Evolutionary conservation across 1,140 invertebrate genomes (phyloP).

Genomic region (Drosophila pectinifera): DNA sequence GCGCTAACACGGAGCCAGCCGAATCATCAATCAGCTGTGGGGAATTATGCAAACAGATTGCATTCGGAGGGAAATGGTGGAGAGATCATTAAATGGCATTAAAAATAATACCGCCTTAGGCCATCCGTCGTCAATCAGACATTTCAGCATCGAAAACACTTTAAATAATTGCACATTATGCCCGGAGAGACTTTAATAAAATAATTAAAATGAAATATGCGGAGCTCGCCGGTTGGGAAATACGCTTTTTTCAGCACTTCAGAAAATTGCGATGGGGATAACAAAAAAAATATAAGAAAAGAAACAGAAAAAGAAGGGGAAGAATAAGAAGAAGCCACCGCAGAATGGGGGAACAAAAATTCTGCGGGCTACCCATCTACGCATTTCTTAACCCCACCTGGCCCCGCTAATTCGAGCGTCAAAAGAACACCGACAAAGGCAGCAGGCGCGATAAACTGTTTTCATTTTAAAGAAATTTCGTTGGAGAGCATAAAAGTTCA

Average conservation of each 20-base stretch:
- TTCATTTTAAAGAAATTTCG: constrained; percentile 56
- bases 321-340: constrained; percentile 27
- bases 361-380: constrained; percentile 79
- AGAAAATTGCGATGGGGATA: constrained; percentile 48
- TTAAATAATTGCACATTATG: constrained; percentile 72
- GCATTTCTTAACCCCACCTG: constrained; percentile 53
- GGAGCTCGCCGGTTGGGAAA: constrained; percentile 41
- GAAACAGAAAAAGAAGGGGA: background rate
- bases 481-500: constrained; percentile 60
- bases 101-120: constrained; percentile 29
- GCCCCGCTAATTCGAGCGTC: constrained; percentile 29
- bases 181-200: constrained; percentile 66
- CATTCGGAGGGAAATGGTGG: background rate
- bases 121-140: constrained; percentile 18
- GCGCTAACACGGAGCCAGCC: background rate
- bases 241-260: constrained; percentile 32
- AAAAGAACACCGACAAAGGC: constrained; percentile 61
- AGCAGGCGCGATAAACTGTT: constrained; percentile 57
- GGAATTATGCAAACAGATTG: constrained; percentile 38
- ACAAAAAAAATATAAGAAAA: background rate
- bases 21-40: constrained; percentile 9
- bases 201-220: constrained; percentile 79
- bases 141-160: constrained; percentile 62
- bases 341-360: constrained; percentile 56
- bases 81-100: constrained; percentile 50